Percentiles rank a stretch among this genome's conserved stretches.
phyloP scores from a whole-genome alignment of 2,888 invertebrate genomes.

The Dicranocentrus wangi region DNA sequence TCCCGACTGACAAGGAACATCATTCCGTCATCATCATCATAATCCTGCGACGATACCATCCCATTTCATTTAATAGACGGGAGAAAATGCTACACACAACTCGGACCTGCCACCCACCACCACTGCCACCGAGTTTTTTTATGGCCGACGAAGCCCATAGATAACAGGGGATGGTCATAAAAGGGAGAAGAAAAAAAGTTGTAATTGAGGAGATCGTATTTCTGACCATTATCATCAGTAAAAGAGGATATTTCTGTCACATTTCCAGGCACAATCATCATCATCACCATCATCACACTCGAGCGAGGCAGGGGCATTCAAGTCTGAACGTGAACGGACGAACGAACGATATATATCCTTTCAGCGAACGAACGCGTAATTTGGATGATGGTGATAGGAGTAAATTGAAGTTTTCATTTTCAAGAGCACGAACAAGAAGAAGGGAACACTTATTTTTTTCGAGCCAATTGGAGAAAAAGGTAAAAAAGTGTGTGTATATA shows the following conservation, averaged over 20 bases:
- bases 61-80: slow-evolving; percentile 54
- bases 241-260: slow-evolving; percentile 57
- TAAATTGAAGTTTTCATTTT: too few relatives aligned
- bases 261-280: slow-evolving; percentile 46
- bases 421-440: too few relatives aligned
- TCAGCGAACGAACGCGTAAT: too few relatives aligned
- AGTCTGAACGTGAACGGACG: too few relatives aligned
- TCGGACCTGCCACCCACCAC: not conserved
- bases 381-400: too few relatives aligned
- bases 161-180: slow-evolving; percentile 52
- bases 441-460: not conserved
- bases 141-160: slow-evolving; percentile 44
- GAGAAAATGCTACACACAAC: slow-evolving; percentile 35
- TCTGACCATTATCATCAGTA: slow-evolving; percentile 54
- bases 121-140: slow-evolving; percentile 29
- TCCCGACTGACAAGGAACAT: slow-evolving; percentile 20
- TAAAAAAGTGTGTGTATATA: too few relatives aligned
- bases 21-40: slow-evolving; percentile 27
- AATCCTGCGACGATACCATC: slow-evolving; percentile 45
- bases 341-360: too few relatives aligned
- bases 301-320: too few relatives aligned
- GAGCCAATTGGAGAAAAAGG: not conserved
- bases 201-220: slow-evolving; percentile 56
- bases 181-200: slow-evolving; percentile 60
- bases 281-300: slow-evolving; percentile 21